Evolutionary conservation across 2,113 vertebrate genomes (phyloP).

Genomic region (Myrmophylax atrothorax): DNA sequence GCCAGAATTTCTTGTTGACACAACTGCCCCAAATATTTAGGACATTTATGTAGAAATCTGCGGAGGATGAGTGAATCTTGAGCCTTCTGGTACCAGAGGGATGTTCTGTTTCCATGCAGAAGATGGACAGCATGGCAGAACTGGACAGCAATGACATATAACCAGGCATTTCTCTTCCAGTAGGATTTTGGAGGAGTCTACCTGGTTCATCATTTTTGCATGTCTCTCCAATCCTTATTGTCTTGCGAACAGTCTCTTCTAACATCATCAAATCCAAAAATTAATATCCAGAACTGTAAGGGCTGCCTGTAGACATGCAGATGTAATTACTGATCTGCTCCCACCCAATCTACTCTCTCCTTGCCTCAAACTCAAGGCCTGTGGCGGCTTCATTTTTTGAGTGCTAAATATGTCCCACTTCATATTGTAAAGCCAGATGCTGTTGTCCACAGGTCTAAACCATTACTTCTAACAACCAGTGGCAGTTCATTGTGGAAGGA

Average conservation of each 20-base stretch:
- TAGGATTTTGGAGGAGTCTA: not conserved
- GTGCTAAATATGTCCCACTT: not conserved
- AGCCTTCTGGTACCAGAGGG: not conserved
- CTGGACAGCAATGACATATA: not conserved
- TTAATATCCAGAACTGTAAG: not conserved
- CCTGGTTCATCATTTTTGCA: not conserved
- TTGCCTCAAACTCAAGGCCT: not conserved
- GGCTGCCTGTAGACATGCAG: not conserved
- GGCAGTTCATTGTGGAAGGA: not conserved
- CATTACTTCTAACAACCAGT: not conserved
- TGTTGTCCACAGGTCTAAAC: not conserved
- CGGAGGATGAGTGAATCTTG: not conserved
- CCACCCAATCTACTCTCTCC: not conserved
- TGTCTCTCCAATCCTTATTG: not conserved
- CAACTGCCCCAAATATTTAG: not conserved
- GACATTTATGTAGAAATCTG: not conserved
- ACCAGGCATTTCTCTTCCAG: not conserved
- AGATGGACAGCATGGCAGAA: not conserved
- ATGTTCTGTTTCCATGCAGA: not conserved
- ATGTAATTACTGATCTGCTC: not conserved
- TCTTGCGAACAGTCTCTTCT: not conserved
- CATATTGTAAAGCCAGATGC: not conserved
- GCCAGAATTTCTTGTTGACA: not conserved
- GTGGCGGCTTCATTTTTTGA: not conserved
- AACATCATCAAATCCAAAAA: not conserved